Base-by-base conservation (phyloP, 53 echinoderm and acorn worm species). In the Hippasteria phrygiana region DNA sequence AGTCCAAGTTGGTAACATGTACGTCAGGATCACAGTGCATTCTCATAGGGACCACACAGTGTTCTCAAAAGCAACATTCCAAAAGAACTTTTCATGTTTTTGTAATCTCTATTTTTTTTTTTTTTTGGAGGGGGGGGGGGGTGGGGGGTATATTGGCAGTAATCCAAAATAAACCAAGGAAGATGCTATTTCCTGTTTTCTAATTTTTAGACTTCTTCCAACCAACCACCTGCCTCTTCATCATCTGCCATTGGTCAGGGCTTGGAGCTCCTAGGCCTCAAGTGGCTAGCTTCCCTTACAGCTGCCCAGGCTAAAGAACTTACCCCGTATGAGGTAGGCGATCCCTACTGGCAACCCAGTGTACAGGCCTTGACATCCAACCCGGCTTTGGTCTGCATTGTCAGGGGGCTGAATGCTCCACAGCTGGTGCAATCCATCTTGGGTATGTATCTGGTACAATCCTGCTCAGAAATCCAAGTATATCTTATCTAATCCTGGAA, bases 311-410 rank as follows among this genome's bases (percentile, higher is more conserved):
- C 99, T 50, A 99, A 94, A 70, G 99, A 99, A 42, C 83, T 99
- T 2, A 99, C 96, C n/a, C 99, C 99, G 10, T 99, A 91, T 59
- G 99, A 99, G 75, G 94, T 99, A 6, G 99, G 99, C 22, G 95
- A 91, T 56, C 91, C 92, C 36, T 80, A 88, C 88, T 99, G 99
- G 99, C 96, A 94, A 71, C 69, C 94, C n/a, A 99, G 99, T 45
- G 77, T 96, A 38, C 93, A 96, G 56, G 78, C 87, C 37, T 77
- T 99, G 74, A 91, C 90, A 18, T 93, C 99, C 42, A 90, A 91
- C 80, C 96, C 99, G 5, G 92, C 96, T 24, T 90, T 96, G 63
- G 77, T 99, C 11, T 95, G 96, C 78, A 83, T 94, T 36, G 65
- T 99, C 31, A 89, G 99, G 54, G 99, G 99, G 11, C 87, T 99